Base-by-base conservation (phyloP, 2,888 invertebrate species). In the Incurvaria masculella region DNA sequence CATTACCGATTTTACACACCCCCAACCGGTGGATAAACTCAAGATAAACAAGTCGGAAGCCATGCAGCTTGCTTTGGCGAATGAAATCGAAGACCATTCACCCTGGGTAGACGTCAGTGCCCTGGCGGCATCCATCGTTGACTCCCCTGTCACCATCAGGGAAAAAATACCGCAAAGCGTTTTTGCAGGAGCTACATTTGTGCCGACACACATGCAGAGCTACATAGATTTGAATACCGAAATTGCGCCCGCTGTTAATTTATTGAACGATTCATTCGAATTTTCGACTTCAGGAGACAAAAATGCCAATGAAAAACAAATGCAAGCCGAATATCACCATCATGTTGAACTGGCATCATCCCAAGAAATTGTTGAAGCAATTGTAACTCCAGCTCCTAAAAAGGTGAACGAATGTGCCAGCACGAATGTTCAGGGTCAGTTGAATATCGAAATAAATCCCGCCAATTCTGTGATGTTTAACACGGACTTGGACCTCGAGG, bases 41-140 rank as follows among this genome's bases (percentile, higher is more conserved):
- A 38, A 43, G 20, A 19, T 27, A 44, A 41, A 44, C 19, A 38
- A 40, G 19, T 63, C 72, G 1, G 72, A 71, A 66, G 89, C 88
- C 1, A 78, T 88, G 56, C 86, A 89, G 59, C 66, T 89, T 56
- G 87, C 88, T 3, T 71, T 87, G 56, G 89, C 89, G 0, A 86
- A 87, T 27, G 89, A 89, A 60, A 84, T 89, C 53, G 89, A 89
- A 65, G 75, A 87, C 39, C 86, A 88, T 51, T 82, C 86, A 0
- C 85, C 87, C 1, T 90, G 90, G 90, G 80, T 87, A 2, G 87
- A 89, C 59, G 87, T 87, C 0, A 86, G 84, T 55, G 84, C 86
- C 4, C 66, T 88, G 48, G 84, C 87, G 1, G 83, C 86, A 1
- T 83, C 83, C 40, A 78, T 83, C 61, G 80, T 82, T 52, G 80